Base-by-base conservation (phyloP, 2,797 vertebrate genomes). In the Valencia hispanica region DNA sequence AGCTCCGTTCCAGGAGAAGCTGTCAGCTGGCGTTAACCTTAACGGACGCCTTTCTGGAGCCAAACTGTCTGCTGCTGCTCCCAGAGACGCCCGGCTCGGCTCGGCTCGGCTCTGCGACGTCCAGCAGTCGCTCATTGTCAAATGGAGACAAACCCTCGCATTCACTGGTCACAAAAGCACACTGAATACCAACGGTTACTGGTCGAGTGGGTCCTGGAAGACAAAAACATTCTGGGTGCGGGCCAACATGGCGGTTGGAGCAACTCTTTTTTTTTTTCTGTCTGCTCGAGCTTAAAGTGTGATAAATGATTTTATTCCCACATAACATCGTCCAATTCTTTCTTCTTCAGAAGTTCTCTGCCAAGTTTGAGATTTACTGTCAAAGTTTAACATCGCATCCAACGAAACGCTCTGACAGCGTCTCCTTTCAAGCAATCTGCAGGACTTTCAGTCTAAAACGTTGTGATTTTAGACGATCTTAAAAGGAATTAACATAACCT, bases 11-110 rank as follows among this genome's bases (percentile, higher is more conserved):
- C 50, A 22, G 45, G 43, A 72, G 77, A 75, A 68, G 79, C 77
- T 66, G 78, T 80, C 83, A 79, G 81, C 68, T 57, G 68, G 41
- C 59, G 0, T 78, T 51, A 88, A 83, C 72, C 73, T n/a, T 55
- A 65, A 25, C 65, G 8, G 3, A 12, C 0, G n/a, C 41, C 55
- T 69, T 78, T 63, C 83, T 84, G 78, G 69, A 70, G 79, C 66
- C 70, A 8, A 12, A 74, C 73, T 25, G 27, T 34, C 66, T 47
- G 41, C 43, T 66, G 20, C 75, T n/a, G 68, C 53, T 70, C 72
- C n/a, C 80, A 0, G 61, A 32, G 70, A 0, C 2, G 71, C 72
- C 3, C 76, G 5, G 43, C 43, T 2, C 43, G 11, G 3, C 34
- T 1, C 69, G 18, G 70, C 71, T 5, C 73, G 5, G 69, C 51